These are phyloP conservation scores for Magallana ariakensis DNA, from an alignment of 1,140 invertebrate species.

Conservation along the genomic window DNA sequence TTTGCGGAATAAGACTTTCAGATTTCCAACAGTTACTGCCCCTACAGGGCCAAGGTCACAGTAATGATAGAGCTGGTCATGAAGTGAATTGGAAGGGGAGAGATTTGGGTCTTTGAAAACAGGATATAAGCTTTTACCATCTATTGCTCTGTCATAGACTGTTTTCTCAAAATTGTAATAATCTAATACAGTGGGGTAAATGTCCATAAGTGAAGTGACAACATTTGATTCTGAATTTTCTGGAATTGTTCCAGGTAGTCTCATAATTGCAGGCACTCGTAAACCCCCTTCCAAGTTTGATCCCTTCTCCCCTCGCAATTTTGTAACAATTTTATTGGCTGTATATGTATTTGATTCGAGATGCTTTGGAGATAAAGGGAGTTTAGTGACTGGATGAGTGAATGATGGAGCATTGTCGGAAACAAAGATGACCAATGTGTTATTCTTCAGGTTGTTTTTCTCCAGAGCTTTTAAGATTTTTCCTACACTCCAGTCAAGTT, in stretches of 20 bases:
- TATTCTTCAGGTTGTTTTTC: slow-evolving; percentile 37
- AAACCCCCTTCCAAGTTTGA: slow-evolving; percentile 79
- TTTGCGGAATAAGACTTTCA: slow-evolving; percentile 49
- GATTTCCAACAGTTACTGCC: slow-evolving; percentile 50
- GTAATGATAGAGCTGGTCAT: slow-evolving; percentile 69
- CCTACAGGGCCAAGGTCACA: slow-evolving; percentile 52
- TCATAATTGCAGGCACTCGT: slow-evolving; percentile 75
- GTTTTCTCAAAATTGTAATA: slow-evolving; percentile 44
- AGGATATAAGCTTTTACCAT: slow-evolving; percentile 50
- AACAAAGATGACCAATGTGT: slow-evolving; percentile 50
- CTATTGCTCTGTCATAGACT: slow-evolving; percentile 40
- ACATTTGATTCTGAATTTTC: slow-evolving; percentile 61
- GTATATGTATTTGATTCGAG: not conserved
- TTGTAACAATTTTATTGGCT: not conserved
- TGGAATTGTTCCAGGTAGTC: slow-evolving; percentile 69
- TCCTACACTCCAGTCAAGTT: slow-evolving; percentile 58
- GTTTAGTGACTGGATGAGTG: slow-evolving; percentile 43
- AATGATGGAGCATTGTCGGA: slow-evolving; percentile 50
- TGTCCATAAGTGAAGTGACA: slow-evolving; percentile 76
- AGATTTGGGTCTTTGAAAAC: slow-evolving; percentile 48
- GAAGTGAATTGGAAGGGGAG: slow-evolving; percentile 45
- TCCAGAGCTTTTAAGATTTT: slow-evolving; percentile 47
- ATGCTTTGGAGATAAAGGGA: slow-evolving; percentile 5
- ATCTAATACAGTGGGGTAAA: slow-evolving; percentile 76
- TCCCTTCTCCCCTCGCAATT: slow-evolving; percentile 76